A percentile compares a stretch with the other conserved stretches of the same genome.
phyloP scores from a whole-genome alignment of 2,113 vertebrate species.

The Xerus inauris region DNA sequence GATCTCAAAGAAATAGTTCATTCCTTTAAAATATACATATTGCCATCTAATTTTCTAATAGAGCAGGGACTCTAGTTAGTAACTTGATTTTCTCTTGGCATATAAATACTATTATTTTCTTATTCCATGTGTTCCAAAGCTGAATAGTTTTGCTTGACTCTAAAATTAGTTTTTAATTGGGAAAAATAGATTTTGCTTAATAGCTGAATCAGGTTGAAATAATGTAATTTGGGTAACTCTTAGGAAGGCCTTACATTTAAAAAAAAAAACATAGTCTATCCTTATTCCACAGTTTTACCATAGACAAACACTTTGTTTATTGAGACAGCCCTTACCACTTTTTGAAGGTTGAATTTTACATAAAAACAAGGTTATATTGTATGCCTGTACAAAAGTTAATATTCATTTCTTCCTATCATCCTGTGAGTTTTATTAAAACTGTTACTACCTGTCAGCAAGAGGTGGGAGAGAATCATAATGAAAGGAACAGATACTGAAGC shows the following conservation, averaged over 20 bases:
- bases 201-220: slow-evolving; percentile 19
- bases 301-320: slow-evolving; percentile 37
- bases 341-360: slow-evolving; percentile 78
- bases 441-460: slow-evolving; percentile 58
- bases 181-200: not conserved
- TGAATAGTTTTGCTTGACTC: not conserved
- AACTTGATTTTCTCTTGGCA: not conserved
- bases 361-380: slow-evolving; percentile 72
- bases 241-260: slow-evolving; percentile 28
- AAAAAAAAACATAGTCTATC: not conserved
- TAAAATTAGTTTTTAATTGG: slow-evolving; percentile 46
- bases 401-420: slow-evolving; percentile 67
- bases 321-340: slow-evolving; percentile 53
- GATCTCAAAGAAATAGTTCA: not conserved
- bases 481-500: not conserved
- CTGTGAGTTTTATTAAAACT: slow-evolving; percentile 74
- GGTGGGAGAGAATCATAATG: not conserved
- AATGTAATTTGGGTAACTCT: not conserved
- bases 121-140: not conserved
- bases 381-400: slow-evolving; percentile 70
- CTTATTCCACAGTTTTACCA: slow-evolving; percentile 2
- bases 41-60: not conserved
- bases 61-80: not conserved
- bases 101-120: slow-evolving; percentile 39
- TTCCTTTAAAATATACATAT: not conserved